Evolutionary conservation across 2,888 invertebrate species (phyloP).

Genomic region (Mesorhabditis sp.): DNA sequence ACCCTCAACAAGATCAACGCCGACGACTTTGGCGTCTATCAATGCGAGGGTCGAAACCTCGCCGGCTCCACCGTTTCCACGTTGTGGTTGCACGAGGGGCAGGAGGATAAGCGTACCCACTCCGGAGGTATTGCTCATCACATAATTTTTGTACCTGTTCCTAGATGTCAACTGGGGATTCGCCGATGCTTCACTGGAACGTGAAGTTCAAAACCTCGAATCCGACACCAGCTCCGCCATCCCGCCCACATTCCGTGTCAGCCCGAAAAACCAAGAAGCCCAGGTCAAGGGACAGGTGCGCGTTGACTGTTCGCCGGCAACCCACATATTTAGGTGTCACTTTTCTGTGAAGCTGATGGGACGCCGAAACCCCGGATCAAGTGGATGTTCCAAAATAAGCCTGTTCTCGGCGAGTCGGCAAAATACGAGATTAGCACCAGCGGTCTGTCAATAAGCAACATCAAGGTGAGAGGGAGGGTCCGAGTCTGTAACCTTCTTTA

Average conservation of each 20-base stretch:
- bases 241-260: not conserved
- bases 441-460: conserved; percentile 29
- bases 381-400: conserved; percentile 85
- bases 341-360: conserved; percentile 69
- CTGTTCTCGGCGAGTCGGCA: conserved; percentile 9
- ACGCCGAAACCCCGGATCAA: conserved; percentile 85
- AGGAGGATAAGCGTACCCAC: not conserved
- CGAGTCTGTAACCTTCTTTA: not conserved
- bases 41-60: conserved; percentile 84
- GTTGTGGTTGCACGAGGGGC: conserved; percentile 65
- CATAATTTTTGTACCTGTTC: no score
- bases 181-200: not conserved
- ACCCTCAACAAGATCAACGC: conserved; percentile 19
- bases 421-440: conserved; percentile 10
- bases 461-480: conserved; percentile 6
- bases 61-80: conserved; percentile 84
- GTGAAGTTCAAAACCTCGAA: not conserved
- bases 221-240: not conserved
- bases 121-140: no score
- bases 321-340: no score
- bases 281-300: not conserved
- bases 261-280: not conserved
- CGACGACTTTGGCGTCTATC: conserved; percentile 74
- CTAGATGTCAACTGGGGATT: not conserved
- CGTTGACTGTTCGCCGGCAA: conserved; percentile 70